Base-by-base conservation (phyloP, 1,140 invertebrate species). In the Dendroctonus ponderosae region DNA sequence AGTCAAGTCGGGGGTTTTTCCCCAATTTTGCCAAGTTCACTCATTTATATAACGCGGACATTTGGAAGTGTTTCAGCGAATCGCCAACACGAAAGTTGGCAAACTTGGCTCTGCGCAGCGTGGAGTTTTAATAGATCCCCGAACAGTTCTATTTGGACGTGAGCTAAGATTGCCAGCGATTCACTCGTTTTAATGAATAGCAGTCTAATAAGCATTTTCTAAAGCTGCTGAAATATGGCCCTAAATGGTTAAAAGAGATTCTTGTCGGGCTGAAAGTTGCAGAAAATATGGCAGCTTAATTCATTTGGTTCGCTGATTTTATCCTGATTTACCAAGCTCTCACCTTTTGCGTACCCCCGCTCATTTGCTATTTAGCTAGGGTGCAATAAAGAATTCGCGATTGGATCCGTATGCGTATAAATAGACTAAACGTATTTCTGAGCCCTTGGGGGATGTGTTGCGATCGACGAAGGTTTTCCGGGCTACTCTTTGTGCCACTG, bases 381-480 rank as follows among this genome's bases (percentile, higher is more conserved):
- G 26, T 65, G 44, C 51, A 65, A 65, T 65, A 65, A 65, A 65
- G 53, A 50, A 65, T 65, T 65, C 62, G 53, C 62, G 43, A 15
- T 40, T 58, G 43, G 53, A 56, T 65, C 43, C 38, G 26, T 58
- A 58, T 58, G 53, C 62, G 62, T 57, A 57, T 58, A 65, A 65
- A 65, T 50, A 65, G 62, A 49, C 43, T 58, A 58, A 65, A 57
- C 62, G 62, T 58, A 65, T 65, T 65, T 52, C n/a, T 9, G 14
- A 26, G 38, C 50, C 54, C 54, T 53, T 49, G 1, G 37, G 62
- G 54, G 60, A 62, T 15, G 46, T 62, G 50, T 41, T 43, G 48
- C n/a, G 60, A 62, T 65, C 62, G 53, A 37, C 37, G 43, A 65
- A 52, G 62, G 14, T 65, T 65, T 58, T 54, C 40, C 53, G 40